These are phyloP conservation scores for Galerucella nymphaeae DNA, from an alignment of 2,888 invertebrate genomes.

Conservation along the genomic window DNA sequence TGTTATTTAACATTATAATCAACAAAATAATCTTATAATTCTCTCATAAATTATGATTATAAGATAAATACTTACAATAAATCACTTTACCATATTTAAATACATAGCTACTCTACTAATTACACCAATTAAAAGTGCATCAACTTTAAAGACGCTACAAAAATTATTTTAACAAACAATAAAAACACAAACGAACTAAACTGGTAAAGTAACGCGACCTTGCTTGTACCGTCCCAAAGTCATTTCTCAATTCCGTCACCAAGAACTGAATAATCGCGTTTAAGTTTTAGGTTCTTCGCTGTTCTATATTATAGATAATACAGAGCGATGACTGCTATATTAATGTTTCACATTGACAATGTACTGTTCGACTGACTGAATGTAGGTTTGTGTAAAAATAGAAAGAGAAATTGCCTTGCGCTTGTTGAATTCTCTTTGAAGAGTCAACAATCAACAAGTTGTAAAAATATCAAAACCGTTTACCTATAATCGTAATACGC, in stretches of 20 bases:
- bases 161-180: not conserved
- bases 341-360: not conserved
- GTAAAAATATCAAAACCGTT: not conserved
- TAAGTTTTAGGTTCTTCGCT: not conserved
- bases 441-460: not conserved
- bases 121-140: not conserved
- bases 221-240: not conserved
- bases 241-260: not conserved
- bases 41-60: not conserved
- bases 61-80: not conserved
- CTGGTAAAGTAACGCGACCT: not conserved
- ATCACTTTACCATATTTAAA: not conserved
- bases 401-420: not conserved
- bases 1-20: too few relatives aligned
- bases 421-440: not conserved
- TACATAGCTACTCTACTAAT: not conserved
- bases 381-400: slow-evolving; percentile 1
- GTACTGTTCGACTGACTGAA: not conserved
- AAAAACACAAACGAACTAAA: not conserved
- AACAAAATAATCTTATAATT: too few relatives aligned
- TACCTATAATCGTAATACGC: not conserved
- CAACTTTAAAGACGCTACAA: not conserved
- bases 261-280: not conserved
- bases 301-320: not conserved
- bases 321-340: not conserved